These are phyloP conservation scores for Oxygymnocypris stewartii DNA, from an alignment of 2,113 vertebrate species.

Conservation along the genomic window DNA sequence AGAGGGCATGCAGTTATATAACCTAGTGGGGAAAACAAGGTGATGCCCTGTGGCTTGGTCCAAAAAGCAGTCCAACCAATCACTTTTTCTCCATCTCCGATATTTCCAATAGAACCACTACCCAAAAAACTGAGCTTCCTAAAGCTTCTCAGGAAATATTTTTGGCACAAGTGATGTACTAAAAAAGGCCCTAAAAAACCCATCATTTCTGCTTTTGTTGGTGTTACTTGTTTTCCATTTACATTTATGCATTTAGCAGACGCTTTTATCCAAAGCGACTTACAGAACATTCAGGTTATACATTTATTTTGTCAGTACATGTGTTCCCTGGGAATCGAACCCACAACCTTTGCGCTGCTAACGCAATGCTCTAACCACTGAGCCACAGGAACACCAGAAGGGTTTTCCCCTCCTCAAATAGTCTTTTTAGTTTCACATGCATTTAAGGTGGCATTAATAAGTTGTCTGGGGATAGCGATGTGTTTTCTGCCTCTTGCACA, in stretches of 20 bases:
- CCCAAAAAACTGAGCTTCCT: neutral
- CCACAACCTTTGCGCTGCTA: too few relatives aligned
- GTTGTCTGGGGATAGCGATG: constrained; percentile 8
- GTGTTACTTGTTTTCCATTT: neutral
- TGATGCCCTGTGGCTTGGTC: neutral
- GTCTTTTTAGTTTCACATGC: constrained; percentile 5
- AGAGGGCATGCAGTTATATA: neutral
- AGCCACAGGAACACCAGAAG: too few relatives aligned
- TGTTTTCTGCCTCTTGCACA: neutral
- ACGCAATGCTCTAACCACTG: too few relatives aligned
- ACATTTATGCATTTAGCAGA: too few relatives aligned
- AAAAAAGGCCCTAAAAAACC: neutral
- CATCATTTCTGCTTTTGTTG: neutral
- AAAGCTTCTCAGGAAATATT: neutral
- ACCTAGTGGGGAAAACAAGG: constrained; percentile 8
- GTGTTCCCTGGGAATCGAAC: too few relatives aligned
- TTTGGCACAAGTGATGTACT: neutral
- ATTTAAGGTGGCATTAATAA: constrained; percentile 3
- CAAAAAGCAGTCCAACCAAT: neutral
- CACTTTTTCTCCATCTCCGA: neutral
- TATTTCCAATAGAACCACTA: neutral
- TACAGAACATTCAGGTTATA: too few relatives aligned
- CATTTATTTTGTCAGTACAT: too few relatives aligned
- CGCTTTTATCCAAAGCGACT: too few relatives aligned
- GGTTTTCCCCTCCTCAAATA: neutral